A percentile compares a stretch with the other conserved stretches of the same genome.
Evolutionary conservation across 1,140 invertebrate genomes (phyloP).

Genomic region (Thalassaphorura encarpata): DNA sequence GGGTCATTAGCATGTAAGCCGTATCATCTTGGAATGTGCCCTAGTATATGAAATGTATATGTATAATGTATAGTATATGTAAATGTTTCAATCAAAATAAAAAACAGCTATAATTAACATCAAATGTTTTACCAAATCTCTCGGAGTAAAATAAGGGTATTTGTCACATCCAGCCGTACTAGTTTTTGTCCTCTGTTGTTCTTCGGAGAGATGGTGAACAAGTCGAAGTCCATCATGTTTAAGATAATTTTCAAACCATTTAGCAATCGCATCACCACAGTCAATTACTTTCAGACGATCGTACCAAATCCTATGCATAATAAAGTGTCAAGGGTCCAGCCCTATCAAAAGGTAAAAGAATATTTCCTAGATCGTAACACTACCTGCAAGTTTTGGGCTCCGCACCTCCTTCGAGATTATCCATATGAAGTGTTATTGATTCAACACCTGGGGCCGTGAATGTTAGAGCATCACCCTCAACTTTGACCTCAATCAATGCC

Average conservation of each 20-base stretch:
- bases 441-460: constrained; percentile 5
- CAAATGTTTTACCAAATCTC: constrained; percentile 17
- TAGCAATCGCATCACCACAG: constrained; percentile 34
- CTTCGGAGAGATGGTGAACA: constrained; percentile 30
- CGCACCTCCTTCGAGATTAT: constrained; percentile 16
- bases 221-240: constrained; percentile 33
- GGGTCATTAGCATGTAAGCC: constrained; percentile 36
- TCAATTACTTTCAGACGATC: constrained; percentile 33
- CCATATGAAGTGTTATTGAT: constrained; percentile 3
- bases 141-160: constrained; percentile 17
- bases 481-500: constrained; percentile 13
- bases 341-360: too few species aligned
- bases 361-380: background rate
- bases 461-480: constrained; percentile 13
- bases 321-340: background rate
- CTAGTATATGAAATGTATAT: constrained; percentile 21
- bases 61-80: background rate
- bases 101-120: too few species aligned
- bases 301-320: constrained; percentile 20
- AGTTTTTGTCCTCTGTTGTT: constrained; percentile 32
- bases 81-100: too few species aligned
- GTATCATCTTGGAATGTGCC: constrained; percentile 36
- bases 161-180: constrained; percentile 26
- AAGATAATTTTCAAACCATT: constrained; percentile 36
- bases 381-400: background rate